phyloP scores from a whole-genome alignment of 1,140 invertebrate species.

The Caenorhabditis elegans region DNA sequence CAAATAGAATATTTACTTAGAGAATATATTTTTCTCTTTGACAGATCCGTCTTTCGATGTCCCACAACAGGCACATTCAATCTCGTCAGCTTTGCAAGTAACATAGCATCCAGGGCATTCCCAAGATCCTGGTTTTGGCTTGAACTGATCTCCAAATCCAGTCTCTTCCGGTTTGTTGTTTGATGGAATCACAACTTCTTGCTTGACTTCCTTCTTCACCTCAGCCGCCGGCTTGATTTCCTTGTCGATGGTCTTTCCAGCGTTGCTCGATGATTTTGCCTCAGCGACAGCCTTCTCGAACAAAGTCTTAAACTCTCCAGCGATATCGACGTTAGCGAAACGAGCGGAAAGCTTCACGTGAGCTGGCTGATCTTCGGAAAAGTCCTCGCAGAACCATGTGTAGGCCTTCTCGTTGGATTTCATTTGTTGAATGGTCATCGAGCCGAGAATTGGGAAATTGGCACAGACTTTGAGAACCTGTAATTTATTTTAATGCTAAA shows the following conservation, averaged over 20 bases:
- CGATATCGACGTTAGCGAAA: slow-evolving; percentile 17
- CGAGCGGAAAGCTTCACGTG: slow-evolving; percentile 32
- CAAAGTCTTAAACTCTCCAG: slow-evolving; percentile 15
- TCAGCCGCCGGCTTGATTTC: neutral
- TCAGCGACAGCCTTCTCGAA: neutral
- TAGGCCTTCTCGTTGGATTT: slow-evolving; percentile 35
- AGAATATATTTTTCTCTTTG: neutral
- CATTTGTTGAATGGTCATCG: slow-evolving; percentile 34
- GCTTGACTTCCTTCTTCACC: neutral
- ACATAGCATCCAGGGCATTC: neutral
- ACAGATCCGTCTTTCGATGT: neutral
- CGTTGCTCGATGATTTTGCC: neutral
- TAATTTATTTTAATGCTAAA: too few species aligned
- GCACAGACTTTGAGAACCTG: slow-evolving; percentile 44
- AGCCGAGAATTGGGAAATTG: slow-evolving; percentile 34
- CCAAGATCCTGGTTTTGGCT: neutral
- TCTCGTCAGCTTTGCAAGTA: neutral
- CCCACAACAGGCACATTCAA: neutral
- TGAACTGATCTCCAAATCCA: slow-evolving; percentile 23
- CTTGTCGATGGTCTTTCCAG: neutral
- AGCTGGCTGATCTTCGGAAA: slow-evolving; percentile 20
- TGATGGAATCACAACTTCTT: neutral
- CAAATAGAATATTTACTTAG: neutral
- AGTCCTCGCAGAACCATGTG: slow-evolving; percentile 38
- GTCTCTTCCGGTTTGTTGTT: neutral